Evolutionary conservation across 2,113 vertebrate species (phyloP).

Genomic region (Eira barbara): DNA sequence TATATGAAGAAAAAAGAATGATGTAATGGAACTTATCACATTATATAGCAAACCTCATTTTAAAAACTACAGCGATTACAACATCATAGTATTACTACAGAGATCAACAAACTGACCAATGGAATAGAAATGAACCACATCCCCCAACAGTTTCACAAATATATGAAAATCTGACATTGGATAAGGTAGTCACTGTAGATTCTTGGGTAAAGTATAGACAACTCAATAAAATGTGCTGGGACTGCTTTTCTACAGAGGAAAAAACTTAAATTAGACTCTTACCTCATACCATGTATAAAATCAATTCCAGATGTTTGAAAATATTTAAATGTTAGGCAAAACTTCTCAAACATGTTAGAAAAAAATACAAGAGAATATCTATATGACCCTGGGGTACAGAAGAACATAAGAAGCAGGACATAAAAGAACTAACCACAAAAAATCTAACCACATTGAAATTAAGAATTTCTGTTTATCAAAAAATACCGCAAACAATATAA

Average conservation of each 20-base stretch:
- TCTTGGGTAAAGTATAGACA: background rate
- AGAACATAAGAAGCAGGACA: background rate
- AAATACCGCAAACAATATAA: background rate
- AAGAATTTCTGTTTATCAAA: constrained; percentile 20
- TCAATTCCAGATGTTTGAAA: constrained; percentile 63
- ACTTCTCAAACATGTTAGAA: background rate
- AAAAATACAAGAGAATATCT: background rate
- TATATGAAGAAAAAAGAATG: background rate
- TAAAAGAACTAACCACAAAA: background rate
- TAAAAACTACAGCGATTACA: background rate
- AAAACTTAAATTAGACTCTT: constrained; percentile 66
- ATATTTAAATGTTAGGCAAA: constrained; percentile 40
- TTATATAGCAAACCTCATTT: background rate
- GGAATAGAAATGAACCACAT: background rate
- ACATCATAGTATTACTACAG: background rate
- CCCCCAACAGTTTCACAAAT: background rate
- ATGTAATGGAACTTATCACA: background rate
- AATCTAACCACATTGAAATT: constrained; percentile 19
- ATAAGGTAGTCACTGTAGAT: background rate
- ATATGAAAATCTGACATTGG: constrained; percentile 22
- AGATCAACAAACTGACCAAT: background rate
- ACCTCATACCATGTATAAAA: constrained; percentile 50
- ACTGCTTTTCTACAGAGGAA: constrained; percentile 47
- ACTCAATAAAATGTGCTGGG: constrained; percentile 26
- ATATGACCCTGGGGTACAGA: background rate